phyloP scores from a whole-genome alignment of 2,888 invertebrate species.

The Acronicta alni region DNA sequence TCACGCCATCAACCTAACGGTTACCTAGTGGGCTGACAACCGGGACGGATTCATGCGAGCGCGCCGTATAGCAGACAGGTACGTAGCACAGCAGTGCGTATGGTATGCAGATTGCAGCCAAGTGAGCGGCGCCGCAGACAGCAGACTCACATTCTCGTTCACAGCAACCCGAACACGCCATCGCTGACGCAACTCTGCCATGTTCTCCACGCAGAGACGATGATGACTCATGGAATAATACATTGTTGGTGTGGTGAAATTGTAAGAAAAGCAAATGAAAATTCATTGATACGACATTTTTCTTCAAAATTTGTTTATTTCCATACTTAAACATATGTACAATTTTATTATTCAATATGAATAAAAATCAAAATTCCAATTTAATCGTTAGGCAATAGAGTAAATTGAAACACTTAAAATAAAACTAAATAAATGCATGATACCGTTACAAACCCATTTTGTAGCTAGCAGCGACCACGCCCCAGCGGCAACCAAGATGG shows the following conservation, averaged over 20 bases:
- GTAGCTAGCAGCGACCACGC: slow-evolving; percentile 90
- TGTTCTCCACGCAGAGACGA: slow-evolving; percentile 76
- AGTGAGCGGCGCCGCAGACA: slow-evolving; percentile 61
- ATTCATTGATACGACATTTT: slow-evolving; percentile 74
- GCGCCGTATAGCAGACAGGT: slow-evolving; percentile 67
- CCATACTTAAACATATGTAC: slow-evolving; percentile 89
- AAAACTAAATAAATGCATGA: slow-evolving; percentile 84
- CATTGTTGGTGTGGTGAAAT: slow-evolving; percentile 84
- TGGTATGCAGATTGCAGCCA: slow-evolving; percentile 55
- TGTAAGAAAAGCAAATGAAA: slow-evolving; percentile 71
- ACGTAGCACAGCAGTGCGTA: slow-evolving; percentile 66
- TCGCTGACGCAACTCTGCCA: slow-evolving; percentile 69
- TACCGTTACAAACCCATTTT: slow-evolving; percentile 90
- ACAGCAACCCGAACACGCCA: slow-evolving; percentile 68
- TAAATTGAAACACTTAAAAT: slow-evolving; percentile 81
- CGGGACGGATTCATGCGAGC: slow-evolving; percentile 74
- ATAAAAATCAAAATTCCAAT: slow-evolving; percentile 85
- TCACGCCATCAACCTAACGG: slow-evolving; percentile 77
- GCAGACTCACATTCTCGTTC: slow-evolving; percentile 70
- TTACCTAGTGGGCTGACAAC: slow-evolving; percentile 89
- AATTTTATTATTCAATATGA: slow-evolving; percentile 88
- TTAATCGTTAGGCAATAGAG: slow-evolving; percentile 75
- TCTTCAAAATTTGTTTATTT: slow-evolving; percentile 78
- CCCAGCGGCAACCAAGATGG: slow-evolving; percentile 89
- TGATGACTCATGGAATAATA: slow-evolving; percentile 88